Conservation (phyloP, 2,797 vertebrate genomes). For the Gallinago stenura region DNA sequence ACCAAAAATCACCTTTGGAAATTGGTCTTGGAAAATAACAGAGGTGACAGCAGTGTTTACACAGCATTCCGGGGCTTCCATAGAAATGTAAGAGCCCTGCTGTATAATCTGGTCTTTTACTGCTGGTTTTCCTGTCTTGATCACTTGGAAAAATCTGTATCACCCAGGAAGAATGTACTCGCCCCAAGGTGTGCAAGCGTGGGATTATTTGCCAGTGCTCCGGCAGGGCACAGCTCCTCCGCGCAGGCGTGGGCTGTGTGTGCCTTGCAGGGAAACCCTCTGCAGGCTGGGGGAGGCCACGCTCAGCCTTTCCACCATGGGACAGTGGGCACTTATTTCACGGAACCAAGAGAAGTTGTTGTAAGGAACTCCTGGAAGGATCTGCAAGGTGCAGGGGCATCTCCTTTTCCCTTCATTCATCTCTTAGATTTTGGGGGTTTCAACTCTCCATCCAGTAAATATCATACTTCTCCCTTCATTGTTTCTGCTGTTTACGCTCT, state of each 20-base stretch:
- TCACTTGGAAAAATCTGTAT: constrained; percentile 20
- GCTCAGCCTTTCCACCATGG: not conserved
- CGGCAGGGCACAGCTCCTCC: not conserved
- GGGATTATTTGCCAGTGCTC: not conserved
- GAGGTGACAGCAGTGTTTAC: not conserved
- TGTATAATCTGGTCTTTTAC: not conserved
- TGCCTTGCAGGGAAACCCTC: not conserved
- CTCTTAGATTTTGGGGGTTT: not conserved
- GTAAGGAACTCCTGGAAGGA: not conserved
- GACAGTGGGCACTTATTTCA: not conserved
- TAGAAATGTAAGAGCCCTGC: not conserved
- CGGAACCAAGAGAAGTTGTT: not conserved
- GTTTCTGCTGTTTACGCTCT: not conserved
- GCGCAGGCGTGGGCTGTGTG: not conserved
- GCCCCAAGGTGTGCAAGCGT: not conserved
- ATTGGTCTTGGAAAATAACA: not conserved
- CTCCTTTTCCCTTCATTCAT: not conserved
- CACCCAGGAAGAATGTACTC: not conserved
- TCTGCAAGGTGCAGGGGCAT: not conserved
- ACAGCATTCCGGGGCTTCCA: not conserved
- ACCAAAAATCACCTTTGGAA: not conserved
- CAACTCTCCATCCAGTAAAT: not conserved
- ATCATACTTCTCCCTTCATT: not conserved
- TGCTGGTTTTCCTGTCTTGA: not conserved
- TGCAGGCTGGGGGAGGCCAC: accelerated